Base-by-base conservation (phyloP, 1,140 invertebrate genomes). In the Euwallacea similis region DNA sequence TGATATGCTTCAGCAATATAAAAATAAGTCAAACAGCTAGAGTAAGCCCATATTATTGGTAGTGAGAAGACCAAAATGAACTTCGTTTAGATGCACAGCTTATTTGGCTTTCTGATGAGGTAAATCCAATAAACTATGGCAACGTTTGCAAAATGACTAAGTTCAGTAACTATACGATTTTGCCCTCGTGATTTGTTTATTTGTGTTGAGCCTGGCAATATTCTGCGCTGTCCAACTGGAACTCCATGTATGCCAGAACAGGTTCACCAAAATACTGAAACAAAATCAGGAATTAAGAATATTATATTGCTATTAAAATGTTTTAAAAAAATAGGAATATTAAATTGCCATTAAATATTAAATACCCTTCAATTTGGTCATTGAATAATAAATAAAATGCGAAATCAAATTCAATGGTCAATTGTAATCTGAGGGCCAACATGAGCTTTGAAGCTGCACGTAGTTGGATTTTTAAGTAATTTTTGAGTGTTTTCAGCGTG, bases 151-250 rank as follows among this genome's bases (percentile, higher is more conserved):
- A 74, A 74, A 76, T 73, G 68, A 74, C 72, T 72, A 75, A 74
- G 67, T 72, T 75, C 61, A 67, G 44, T 73, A 56, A 50, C 71
- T 76, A 71, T 33, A 60, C 58, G 33, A 64, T 74, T 68, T 74
- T 68, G 66, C 66, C 47, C 46, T 61, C 46, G 11, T 41, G 63
- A 13, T 63, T 71, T 78, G 74, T 90, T 90, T 94, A 94, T 93
- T 94, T 94, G 91, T 95, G 93, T 91, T 95, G 93, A 85, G 93
- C 94, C 88, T 95, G 93, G 90, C 95, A 97, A 87, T 95, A 95
- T 87, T 95, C 93, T 87, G 91, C 92, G 86, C 92, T 94, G 88
- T 93, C 93, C 89, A 94, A 90, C 87, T 93, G 91, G 92, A 95
- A 96, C 93, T 96, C 94, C 94, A 95, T 96, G 92, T 93, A 95